Base-by-base conservation (phyloP, 2,888 invertebrate genomes). In the Germaria angustata region DNA sequence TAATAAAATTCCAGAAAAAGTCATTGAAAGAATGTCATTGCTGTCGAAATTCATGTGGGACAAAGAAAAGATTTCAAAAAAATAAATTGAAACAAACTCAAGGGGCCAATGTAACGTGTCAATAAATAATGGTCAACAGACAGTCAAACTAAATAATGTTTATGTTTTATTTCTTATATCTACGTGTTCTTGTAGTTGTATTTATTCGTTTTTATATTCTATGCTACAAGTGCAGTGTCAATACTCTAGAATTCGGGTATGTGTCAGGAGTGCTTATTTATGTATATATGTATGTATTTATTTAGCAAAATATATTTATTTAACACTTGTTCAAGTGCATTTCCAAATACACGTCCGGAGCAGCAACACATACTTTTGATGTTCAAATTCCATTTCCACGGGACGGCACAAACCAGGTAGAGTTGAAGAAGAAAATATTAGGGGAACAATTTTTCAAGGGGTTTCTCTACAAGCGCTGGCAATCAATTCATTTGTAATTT, bases 91-190 rank as follows among this genome's bases (percentile, higher is more conserved):
- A 53, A 53, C 1, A 57, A 71, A 65, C 68, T 53, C 63, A 63
- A 69, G 75, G 61, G 80, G 36, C 75, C 80, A 80, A 75, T 80
- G 57, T 41, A 75, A 65, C 49, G 49, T 76, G 80, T 80, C 80
- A 75, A 80, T 75, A 75, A 75, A 76, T 65, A 76, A 65, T 65
- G 53, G 61, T 57, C 5, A 44, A 51, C 11, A 49, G 8, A 66
- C 20, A 57, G 39, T 41, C 28, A 51, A 59, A 61, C 9, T 15
- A 36, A 49, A 24, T 15, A 59, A 46, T 24, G 9, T 32, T 71
- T 13, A 20, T 61, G n/a, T 53, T 1, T 44, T 2, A 9, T 8
- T 63, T 28, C 24, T 34, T 49, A 53, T 9, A 24, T 68, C 28
- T 17, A 28, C 13, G 22, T 20, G n/a, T 34, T 49, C 24, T 36